Evolutionary conservation across 2,797 vertebrate genomes (phyloP), one percentile per base, ranked within the genome.

Genomic region (Mormyrus hasselquistii): DNA sequence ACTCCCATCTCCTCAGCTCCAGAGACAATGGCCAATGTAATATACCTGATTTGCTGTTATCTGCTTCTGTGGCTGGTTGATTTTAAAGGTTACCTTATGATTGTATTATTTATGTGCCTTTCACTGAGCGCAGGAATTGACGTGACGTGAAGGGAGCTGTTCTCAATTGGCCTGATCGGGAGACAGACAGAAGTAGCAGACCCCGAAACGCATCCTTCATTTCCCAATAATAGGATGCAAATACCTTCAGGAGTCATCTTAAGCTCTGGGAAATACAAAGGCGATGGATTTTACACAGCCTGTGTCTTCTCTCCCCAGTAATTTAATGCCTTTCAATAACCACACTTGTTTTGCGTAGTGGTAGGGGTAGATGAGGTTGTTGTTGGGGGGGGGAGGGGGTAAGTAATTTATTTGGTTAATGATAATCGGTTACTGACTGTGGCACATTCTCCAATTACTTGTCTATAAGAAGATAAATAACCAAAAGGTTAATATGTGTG

Each of bases 361-460:
- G 29, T 73, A 16, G 16, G 55, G 86, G 14, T 86, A 29, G 50
- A 86, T 25, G 79, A 83, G 76, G 25, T 7, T 79, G 73, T 44
- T 79, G 73, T 79, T 79, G 10, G 4, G n/a, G n/a, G 47, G 83
- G 2, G 3, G 22, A 12, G 44, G 22, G 34, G 16, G 7, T 22
- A 16, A 87, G 86, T 65, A 34, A 49, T 89, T 89, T 65, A 85
- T 85, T 85, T 85, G 53, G 88, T 84, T 84, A 88, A 47, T 59
- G n/a, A 19, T 84, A 84, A 83, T 82, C 34, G 52, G 50, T 85
- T 10, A 85, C 88, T 84, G 55, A 65, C 29, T 84, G 82, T n/a
- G 16, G 55, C 41, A 59, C 88, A 82, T 83, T 59, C 57, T 87
- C 57, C 86, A 87, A 62, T 87, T 87, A 87, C 86, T 41, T 41